Conservation (phyloP, 37 sponge, comb jelly and placozoan species). For the Halichondria panicea region DNA sequence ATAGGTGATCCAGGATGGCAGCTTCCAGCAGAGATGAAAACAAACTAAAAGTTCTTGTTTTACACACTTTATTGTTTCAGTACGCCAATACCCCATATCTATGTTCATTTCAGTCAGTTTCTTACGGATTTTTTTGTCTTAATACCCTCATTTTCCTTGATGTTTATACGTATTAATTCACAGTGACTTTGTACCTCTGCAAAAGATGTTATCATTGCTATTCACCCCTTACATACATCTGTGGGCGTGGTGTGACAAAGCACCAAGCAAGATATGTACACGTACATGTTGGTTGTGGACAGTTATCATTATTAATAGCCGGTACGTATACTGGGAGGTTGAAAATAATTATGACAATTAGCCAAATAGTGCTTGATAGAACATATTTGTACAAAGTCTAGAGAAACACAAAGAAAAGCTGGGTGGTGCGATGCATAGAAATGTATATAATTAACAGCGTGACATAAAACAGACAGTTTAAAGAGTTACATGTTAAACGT, state of each 20-base stretch:
- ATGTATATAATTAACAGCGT: background rate
- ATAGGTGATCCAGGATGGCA: background rate
- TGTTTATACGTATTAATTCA: too few relatives aligned
- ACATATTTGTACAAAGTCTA: too few relatives aligned
- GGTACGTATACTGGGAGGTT: background rate
- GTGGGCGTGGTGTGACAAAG: background rate
- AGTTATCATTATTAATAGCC: background rate
- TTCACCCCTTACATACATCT: background rate
- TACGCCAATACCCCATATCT: too few relatives aligned
- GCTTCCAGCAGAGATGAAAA: background rate
- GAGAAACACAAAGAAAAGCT: background rate
- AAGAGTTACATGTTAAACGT: conserved; percentile 3
- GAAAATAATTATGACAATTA: background rate
- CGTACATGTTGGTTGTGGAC: background rate
- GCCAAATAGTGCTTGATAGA: background rate
- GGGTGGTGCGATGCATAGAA: background rate
- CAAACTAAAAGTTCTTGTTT: background rate
- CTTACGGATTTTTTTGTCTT: background rate
- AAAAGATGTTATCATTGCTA: background rate
- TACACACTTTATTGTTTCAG: too few relatives aligned
- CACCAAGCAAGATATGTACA: background rate
- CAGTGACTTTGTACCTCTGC: too few relatives aligned
- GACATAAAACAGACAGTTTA: background rate
- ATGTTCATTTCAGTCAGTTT: background rate
- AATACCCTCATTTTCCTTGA: background rate